Evolutionary conservation across 2,113 vertebrate species (phyloP).

Genomic region (Takifugu flavidus): DNA sequence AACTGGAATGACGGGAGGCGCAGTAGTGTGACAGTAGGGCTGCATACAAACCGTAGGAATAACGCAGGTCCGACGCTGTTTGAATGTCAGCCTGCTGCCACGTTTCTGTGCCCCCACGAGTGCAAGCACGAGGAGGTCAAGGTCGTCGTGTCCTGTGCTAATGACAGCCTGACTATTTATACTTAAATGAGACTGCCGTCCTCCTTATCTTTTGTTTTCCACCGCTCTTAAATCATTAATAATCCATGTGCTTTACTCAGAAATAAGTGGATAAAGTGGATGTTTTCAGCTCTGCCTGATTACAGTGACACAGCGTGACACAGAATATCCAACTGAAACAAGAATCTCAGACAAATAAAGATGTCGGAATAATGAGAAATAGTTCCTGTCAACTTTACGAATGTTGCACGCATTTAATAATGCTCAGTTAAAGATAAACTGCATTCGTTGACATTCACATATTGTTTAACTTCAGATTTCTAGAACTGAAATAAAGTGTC

Average conservation of each 20-base stretch:
- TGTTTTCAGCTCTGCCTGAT: too few species aligned
- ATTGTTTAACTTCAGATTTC: too few species aligned
- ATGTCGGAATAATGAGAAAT: background rate
- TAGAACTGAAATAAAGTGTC: too few species aligned
- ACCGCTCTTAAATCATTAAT: background rate
- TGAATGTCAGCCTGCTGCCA: conserved; percentile 19
- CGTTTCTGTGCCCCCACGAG: background rate
- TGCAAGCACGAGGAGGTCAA: conserved; percentile 11
- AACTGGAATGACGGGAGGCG: too few species aligned
- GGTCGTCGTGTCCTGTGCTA: conserved; percentile 16
- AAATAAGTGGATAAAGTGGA: too few species aligned
- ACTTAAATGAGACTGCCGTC: too few species aligned
- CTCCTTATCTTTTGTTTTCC: too few species aligned
- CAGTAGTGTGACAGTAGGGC: background rate
- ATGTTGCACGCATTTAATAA: too few species aligned
- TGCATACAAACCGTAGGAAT: conserved; percentile 28
- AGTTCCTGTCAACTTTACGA: background rate
- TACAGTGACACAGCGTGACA: background rate
- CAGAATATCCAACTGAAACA: background rate
- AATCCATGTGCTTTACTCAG: background rate
- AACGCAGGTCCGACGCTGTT: conserved; percentile 17
- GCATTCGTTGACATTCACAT: too few species aligned
- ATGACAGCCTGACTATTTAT: too few species aligned
- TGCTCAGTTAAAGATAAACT: too few species aligned
- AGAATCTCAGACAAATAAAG: background rate